Evolutionary conservation across 2,113 vertebrate genomes (phyloP), one percentile per base, ranked within the genome.

Genomic region (Halichoerus grypus): DNA sequence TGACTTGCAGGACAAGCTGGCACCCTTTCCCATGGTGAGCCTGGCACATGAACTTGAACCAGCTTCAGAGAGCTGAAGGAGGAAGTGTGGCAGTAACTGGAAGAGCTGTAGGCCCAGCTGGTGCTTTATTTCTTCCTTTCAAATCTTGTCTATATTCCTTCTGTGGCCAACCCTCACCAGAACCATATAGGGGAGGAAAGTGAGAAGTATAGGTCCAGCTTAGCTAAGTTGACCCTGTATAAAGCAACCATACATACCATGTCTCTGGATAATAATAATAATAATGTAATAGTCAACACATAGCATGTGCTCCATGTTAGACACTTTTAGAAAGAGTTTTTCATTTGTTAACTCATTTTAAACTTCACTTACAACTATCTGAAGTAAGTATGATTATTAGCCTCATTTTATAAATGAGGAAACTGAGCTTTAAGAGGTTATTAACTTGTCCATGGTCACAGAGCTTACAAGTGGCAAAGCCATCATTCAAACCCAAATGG

Each of bases 361-460:
- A 76, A 46, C 14, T 36, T 87, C 33, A 79, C 28, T 42, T 42
- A 84, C 51, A 46, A 28, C 36, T 83, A 57, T 93, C 55, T 85
- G 6, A 76, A 57, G 11, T 72, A 69, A 13, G 31, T 22, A 33
- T 96, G 33, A 69, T 53, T 53, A 36, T 39, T 83, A 77, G 36
- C 7, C 16, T 96, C 18, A 53, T 91, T 88, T 97, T 91, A 87
- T 69, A 91, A 94, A 71, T 80, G 55, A 97, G 36, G 36, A 81
- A 61, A 76, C 24, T 53, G 7, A 95, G 72, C 13, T 28, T 81
- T 86, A 12, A 69, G 46, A 61, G 15, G 28, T 49, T 82, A 59
- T 86, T 7, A 72, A 11, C 46, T 88, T 82, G 63, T 8, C 36
- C 2, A 4, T 81, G 33, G 31, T 46, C 71, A 77, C 14, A 36